A percentile compares a stretch with the other conserved stretches of the same genome.
Evolutionary conservation across 2,113 vertebrate genomes (phyloP).

Genomic region (Empidonax traillii): DNA sequence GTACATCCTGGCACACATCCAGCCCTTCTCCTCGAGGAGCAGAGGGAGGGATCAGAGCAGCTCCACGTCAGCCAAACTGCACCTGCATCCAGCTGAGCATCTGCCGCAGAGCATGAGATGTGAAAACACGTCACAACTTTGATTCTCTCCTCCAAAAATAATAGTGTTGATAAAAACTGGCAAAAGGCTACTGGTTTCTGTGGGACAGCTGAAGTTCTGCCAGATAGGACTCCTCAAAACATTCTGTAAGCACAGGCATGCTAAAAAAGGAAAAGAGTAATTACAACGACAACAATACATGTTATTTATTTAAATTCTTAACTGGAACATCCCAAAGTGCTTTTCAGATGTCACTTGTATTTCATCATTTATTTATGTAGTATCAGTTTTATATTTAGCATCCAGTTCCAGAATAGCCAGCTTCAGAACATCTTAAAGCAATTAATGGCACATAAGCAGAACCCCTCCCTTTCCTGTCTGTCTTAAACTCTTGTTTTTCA

Average conservation of each 20-base stretch:
- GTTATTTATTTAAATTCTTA: constrained; percentile 35
- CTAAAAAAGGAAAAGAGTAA: constrained; percentile 11
- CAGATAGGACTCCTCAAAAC: neutral
- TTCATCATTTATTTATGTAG: constrained; percentile 56
- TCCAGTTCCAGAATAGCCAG: neutral
- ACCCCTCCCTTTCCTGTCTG: constrained; percentile 51
- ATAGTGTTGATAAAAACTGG: neutral
- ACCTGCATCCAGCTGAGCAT: neutral
- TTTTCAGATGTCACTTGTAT: constrained; percentile 34
- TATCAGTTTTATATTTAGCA: constrained; percentile 47
- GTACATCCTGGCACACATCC: neutral
- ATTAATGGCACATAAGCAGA: constrained; percentile 13
- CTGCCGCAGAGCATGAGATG: neutral
- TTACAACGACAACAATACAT: neutral
- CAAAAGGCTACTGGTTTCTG: neutral
- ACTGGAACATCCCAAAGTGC: constrained; percentile 9
- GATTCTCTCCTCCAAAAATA: neutral
- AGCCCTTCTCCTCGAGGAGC: neutral
- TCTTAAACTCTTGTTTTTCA: constrained; percentile 24
- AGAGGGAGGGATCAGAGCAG: neutral
- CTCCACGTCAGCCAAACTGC: neutral
- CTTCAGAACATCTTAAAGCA: constrained; percentile 43
- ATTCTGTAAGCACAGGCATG: neutral
- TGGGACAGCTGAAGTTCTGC: neutral
- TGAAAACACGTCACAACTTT: neutral